These are phyloP conservation scores for Lepidurus arcticus DNA, from an alignment of 1,140 invertebrate genomes.

Conservation along the genomic window DNA sequence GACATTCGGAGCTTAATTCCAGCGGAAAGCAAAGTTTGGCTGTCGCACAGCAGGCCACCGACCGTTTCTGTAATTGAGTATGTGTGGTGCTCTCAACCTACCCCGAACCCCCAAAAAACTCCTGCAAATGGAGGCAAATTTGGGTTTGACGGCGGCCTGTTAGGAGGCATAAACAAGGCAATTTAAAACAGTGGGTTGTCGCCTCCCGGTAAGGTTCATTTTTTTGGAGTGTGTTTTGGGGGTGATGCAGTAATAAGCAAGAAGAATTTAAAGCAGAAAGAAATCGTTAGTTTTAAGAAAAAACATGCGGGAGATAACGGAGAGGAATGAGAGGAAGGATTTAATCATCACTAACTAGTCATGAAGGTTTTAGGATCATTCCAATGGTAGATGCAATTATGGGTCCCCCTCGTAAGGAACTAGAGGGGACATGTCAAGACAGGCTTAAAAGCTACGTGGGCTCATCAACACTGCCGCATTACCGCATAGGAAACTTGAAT, in stretches of 20 bases:
- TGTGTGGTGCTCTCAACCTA: not conserved
- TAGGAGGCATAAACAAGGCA: not conserved
- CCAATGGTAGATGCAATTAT: not conserved
- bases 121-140: not conserved
- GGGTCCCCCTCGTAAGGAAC: not conserved
- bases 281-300: too few relatives aligned
- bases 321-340: not conserved
- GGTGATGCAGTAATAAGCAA: too few relatives aligned
- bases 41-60: not conserved
- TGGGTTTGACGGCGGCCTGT: not conserved
- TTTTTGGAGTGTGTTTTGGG: too few relatives aligned
- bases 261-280: too few relatives aligned
- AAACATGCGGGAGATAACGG: too few relatives aligned
- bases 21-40: slow-evolving; percentile 7
- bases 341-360: not conserved
- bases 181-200: too few relatives aligned
- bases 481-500: not conserved
- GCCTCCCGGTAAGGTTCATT: too few relatives aligned
- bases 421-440: not conserved
- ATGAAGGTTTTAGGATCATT: not conserved
- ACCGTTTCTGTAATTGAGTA: not conserved
- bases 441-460: not conserved
- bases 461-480: not conserved
- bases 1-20: not conserved
- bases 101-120: not conserved